These are phyloP conservation scores for Acrocephalus arundinaceus DNA, from an alignment of 2,113 vertebrate genomes.

Conservation along the genomic window DNA sequence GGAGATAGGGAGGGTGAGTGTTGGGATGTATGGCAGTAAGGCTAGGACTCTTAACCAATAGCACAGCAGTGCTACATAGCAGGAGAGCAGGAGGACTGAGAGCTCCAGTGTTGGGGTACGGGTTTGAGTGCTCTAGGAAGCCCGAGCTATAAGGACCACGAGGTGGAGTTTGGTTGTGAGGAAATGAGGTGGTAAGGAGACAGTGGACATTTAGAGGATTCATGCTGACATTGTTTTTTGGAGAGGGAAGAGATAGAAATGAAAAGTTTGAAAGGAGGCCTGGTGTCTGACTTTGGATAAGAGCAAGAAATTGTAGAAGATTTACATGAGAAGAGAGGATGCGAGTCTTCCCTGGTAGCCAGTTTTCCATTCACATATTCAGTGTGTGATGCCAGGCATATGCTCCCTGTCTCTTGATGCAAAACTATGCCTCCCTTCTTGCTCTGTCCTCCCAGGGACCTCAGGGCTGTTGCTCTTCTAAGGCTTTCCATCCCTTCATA, in stretches of 20 bases:
- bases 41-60: neutral
- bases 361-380: neutral
- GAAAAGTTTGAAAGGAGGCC: neutral
- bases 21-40: neutral
- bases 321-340: neutral
- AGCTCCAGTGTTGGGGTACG: neutral
- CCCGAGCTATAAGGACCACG: neutral
- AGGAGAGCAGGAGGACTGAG: neutral
- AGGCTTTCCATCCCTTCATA: neutral
- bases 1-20: neutral
- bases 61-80: neutral
- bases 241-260: neutral
- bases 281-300: neutral
- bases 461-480: neutral
- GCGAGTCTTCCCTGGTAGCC: neutral
- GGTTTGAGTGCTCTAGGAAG: neutral
- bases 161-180: neutral
- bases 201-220: neutral
- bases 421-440: neutral
- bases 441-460: neutral
- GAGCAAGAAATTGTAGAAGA: neutral
- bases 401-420: neutral
- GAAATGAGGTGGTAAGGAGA: neutral
- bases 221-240: neutral
- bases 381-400: neutral